These are phyloP conservation scores for Chloroceryle aenea DNA, from an alignment of 2,113 vertebrate species.

Conservation along the genomic window DNA sequence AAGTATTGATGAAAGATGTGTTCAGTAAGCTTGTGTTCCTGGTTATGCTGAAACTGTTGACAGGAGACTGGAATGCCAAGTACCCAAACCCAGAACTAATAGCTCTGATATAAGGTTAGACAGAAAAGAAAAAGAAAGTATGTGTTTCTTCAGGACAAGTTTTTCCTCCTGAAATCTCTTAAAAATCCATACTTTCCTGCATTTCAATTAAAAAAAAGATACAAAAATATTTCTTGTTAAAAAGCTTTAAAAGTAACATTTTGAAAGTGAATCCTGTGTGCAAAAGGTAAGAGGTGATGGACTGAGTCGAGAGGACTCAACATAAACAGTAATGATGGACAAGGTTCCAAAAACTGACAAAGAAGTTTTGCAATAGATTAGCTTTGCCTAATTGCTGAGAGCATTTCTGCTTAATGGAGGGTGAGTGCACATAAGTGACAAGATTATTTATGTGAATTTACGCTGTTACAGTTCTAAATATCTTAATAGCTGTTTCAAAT, in stretches of 20 bases:
- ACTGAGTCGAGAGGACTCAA: not conserved
- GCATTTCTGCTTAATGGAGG: not conserved
- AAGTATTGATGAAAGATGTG: not conserved
- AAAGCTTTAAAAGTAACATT: not conserved
- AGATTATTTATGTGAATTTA: constrained; percentile 38
- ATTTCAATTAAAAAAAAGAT: not conserved
- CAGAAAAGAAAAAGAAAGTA: not conserved
- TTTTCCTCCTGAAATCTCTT: not conserved
- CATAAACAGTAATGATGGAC: not conserved
- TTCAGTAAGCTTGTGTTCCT: not conserved
- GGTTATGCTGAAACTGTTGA: not conserved
- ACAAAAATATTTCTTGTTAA: not conserved
- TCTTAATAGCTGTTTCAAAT: constrained; percentile 36
- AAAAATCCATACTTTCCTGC: not conserved
- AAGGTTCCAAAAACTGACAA: not conserved
- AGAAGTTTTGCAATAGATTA: not conserved
- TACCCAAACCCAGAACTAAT: not conserved
- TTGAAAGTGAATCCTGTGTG: not conserved
- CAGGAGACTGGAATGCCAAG: not conserved
- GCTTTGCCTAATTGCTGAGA: not conserved
- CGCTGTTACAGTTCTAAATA: not conserved
- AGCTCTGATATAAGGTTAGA: not conserved
- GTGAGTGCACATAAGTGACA: not conserved
- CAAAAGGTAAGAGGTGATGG: not conserved
- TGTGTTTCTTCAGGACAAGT: not conserved